These are phyloP conservation scores for Ormia ochracea DNA, from an alignment of 2,888 invertebrate species.

Conservation along the genomic window DNA sequence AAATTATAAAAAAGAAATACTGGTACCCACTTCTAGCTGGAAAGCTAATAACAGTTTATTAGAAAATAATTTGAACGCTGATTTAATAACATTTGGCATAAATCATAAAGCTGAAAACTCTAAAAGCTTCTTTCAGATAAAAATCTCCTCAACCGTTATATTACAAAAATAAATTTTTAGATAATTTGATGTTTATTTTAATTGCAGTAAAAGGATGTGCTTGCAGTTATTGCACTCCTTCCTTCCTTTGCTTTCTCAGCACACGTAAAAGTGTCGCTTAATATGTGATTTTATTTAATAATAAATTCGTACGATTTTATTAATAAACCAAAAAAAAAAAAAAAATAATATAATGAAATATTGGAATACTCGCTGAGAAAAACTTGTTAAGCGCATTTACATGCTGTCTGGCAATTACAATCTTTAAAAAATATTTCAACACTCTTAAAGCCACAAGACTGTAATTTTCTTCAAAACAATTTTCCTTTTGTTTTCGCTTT, in stretches of 20 bases:
- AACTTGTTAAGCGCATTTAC: conserved; percentile 48
- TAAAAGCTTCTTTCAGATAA: neutral
- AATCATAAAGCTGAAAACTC: conserved; percentile 23
- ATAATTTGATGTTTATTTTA: conserved; percentile 23
- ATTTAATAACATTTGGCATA: conserved; percentile 19
- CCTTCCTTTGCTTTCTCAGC: conserved; percentile 23
- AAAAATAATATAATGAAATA: no score
- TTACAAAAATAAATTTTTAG: neutral
- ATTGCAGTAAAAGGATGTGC: neutral
- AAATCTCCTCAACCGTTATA: conserved; percentile 12
- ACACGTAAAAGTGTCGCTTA: conserved; percentile 12
- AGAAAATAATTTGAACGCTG: neutral
- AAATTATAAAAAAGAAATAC: neutral
- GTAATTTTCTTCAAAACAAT: conserved; percentile 40
- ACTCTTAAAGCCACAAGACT: conserved; percentile 46
- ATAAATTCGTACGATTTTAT: conserved; percentile 31
- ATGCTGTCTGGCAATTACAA: conserved; percentile 36
- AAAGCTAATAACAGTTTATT: conserved; percentile 16
- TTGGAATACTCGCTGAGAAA: conserved; percentile 22
- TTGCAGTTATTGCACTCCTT: neutral
- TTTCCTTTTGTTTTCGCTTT: neutral
- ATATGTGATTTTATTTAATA: conserved; percentile 26
- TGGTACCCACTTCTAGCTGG: neutral
- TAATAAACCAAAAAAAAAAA: no score
- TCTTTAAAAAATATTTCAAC: conserved; percentile 56